Evolutionary conservation across 2,888 invertebrate genomes (phyloP), one percentile per base, ranked within the genome.

Genomic region (Perizoma affinitatum): DNA sequence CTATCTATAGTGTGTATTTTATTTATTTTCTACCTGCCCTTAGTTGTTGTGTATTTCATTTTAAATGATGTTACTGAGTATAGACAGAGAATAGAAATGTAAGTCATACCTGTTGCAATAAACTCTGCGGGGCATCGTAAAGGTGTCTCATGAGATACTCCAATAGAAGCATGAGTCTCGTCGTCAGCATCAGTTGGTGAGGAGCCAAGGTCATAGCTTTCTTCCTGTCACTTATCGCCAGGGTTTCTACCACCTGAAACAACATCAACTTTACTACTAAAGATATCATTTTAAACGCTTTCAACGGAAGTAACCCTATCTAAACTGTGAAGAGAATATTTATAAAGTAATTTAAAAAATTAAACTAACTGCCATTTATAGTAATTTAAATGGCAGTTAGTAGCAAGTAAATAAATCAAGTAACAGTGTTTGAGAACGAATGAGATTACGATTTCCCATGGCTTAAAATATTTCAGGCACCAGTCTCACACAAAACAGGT

Each of bases 141-240:
- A 99, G 93, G 90, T 98, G 97, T 80, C 97, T 96, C 95, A 99
- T 97, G 67, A 99, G 94, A 79, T 99, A 99, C 80, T 99, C 99
- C 66, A 99, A 94, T 11, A 99, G 93, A 38, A 98, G 93, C 73
- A 98, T 91, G 54, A 99, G 87, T 54, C 98, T 93, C 0, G 98
- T 97, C 3, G 97, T 93, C 79, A 97, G 94, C 79, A 98, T 94
- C 43, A 98, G 93, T 84, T 98, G 98, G 72, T 94, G 92, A 0
- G 91, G 89, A 0, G 84, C 85, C 48, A 91, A 69, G 50, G 62
- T 76, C 79, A 80, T 83, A 0, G 90, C 89, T 4, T 79, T 78
- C 74, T 86, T 88, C 56, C 82, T 89, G 73, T 86, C 93, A 63
- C 70, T 87, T 48, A 92, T 87, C 0, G 85, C 83, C 35, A 92